Evolutionary conservation across 2,888 invertebrate species (phyloP), one percentile per base, ranked within the genome.

Genomic region (Synanthedon myopaeformis): DNA sequence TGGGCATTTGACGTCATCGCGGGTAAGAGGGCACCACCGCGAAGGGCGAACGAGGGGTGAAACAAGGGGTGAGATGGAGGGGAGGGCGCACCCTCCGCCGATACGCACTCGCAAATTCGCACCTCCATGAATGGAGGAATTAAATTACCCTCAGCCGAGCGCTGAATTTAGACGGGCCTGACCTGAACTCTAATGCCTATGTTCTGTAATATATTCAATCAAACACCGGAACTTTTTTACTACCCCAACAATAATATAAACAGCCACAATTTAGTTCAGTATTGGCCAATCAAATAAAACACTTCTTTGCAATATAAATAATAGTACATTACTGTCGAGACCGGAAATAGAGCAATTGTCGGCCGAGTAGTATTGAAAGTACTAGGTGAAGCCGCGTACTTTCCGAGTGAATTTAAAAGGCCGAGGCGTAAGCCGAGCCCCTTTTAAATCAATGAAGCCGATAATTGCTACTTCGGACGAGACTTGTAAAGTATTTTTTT

Each of bases 71-170:
- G 35, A 19, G 56, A 51, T 3, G 35, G 19, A 41, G 23, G 23
- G 59, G 60, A 62, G 64, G 61, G 67, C 55, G 76, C 70, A 76
- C 78, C 77, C 71, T 79, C 83, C 80, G 79, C 77, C 75, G 67
- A 72, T 83, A 86, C 85, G 84, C 83, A 83, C 84, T 85, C 81
- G 77, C 81, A 77, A 84, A 83, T 83, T 86, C 79, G 77, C 83
- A 82, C 82, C 82, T 81, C 76, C 73, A 83, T 85, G 82, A 86
- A 85, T 86, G 86, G 75, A 81, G 66, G 74, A 79, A 82, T 81
- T 76, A 80, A 79, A 81, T 82, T 83, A 82, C 79, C 71, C 72
- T 74, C 69, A 74, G 70, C 63, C 66, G 67, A 63, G 69, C 65
- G 65, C 66, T 71, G 70, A 76, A 77, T 75, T 73, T 71, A 70